Base-by-base conservation (phyloP, 2,888 invertebrate genomes). In the Rhamnusium bicolor region DNA sequence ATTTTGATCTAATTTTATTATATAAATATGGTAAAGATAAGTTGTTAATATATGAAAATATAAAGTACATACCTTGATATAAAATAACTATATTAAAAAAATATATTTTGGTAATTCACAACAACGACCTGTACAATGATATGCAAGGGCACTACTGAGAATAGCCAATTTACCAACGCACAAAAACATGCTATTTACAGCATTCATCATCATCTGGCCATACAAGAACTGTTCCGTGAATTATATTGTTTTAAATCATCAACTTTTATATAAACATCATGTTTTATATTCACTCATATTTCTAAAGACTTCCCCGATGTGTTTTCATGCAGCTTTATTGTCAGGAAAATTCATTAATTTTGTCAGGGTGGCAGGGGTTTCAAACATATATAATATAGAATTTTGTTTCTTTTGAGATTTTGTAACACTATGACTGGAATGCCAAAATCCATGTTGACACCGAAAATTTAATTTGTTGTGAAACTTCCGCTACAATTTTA, bases 341-440 rank as follows among this genome's bases (percentile, higher is more conserved):
- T 69, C 27, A 24, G 60, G 69, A 69, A 67, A 58, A 69, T 69
- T 69, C 69, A 69, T 69, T 69, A 69, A 69, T 69, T 60, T 69
- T 53, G 49, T 5, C 19, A 53, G 58, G 47, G 46, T 51, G 66
- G 18, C 62, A 63, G 27, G 53, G 49, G 32, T 14, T 53, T 51
- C 14, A 49, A 65, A 65, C 63, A 27, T 14, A 65, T 51, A 65
- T 19, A 19, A 29, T 14, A 63, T 16, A 29, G 16, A 49, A 40
- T 65, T 51, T 53, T 65, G 51, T 53, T 65, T 40, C 65, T 65
- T 65, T 53, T 65, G 53, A 12, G 29, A 21, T 65, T 18, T 51
- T 19, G 24, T 53, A 14, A 53, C n/a, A 19, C 21, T 49, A 32
- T 63, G 51, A 61, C 63, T 51, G 51, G 2, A 19, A 8, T 27